Base-by-base conservation (phyloP, 2,888 invertebrate genomes). In the Druceiella hillmani region DNA sequence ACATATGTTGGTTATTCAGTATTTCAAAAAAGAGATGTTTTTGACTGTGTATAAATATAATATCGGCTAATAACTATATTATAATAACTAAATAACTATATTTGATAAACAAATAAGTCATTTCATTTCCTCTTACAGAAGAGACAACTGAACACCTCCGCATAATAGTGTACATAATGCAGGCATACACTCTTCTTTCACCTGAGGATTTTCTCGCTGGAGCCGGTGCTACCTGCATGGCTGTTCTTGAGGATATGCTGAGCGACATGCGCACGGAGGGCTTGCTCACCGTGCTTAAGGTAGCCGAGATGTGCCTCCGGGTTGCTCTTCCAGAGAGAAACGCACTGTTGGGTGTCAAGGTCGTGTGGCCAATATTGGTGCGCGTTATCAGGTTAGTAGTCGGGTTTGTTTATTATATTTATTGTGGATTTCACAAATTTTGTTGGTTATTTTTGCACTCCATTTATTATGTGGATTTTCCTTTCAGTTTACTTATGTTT, bases 61-160 rank as follows among this genome's bases (percentile, higher is more conserved):
- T n/a, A n/a, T n/a, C n/a, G n/a, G n/a, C n/a, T n/a, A n/a, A n/a
- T n/a, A n/a, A n/a, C n/a, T n/a, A n/a, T n/a, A n/a, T n/a, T n/a
- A n/a, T n/a, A n/a, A n/a, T n/a, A n/a, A n/a, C n/a, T n/a, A n/a
- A n/a, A n/a, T n/a, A n/a, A n/a, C n/a, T n/a, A n/a, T n/a, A n/a
- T n/a, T n/a, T n/a, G n/a, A n/a, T n/a, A n/a, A n/a, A n/a, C n/a
- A n/a, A n/a, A n/a, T n/a, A n/a, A n/a, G n/a, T 24, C 7, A 22
- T 20, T 32, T 30, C 24, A 26, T 37, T 43, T 41, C 50, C 31
- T 33, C 28, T 64, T 65, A 10, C 62, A 87, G 91, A 92, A 61
- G 76, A 79, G 59, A 84, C 88, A 0, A 79, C 87, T 0, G 92
- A 93, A 55, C 83, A 87, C 59, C 69, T 93, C 7, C 75, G 83